Evolutionary conservation across 2,888 invertebrate genomes (phyloP).

Genomic region (Ariolimax columbianus): DNA sequence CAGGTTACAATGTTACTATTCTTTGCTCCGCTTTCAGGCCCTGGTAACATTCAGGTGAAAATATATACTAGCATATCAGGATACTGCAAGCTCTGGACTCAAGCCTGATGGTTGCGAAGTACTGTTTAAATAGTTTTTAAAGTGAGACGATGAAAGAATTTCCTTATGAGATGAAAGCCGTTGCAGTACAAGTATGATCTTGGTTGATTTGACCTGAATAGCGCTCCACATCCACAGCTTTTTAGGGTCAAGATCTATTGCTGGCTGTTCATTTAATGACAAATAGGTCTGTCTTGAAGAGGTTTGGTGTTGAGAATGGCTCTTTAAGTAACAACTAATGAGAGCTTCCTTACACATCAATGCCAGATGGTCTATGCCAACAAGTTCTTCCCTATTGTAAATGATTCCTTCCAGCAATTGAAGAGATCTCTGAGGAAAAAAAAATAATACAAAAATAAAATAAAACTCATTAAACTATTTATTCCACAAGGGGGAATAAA

Average conservation of each 20-base stretch:
- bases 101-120: background rate
- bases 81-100: slow-evolving; percentile 2
- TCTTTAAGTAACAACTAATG: slow-evolving; percentile 30
- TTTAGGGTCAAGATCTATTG: background rate
- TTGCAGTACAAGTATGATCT: slow-evolving; percentile 39
- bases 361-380: slow-evolving; percentile 34
- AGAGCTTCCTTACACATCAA: slow-evolving; percentile 40
- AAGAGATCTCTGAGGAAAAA: slow-evolving; percentile 46
- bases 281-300: background rate
- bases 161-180: slow-evolving; percentile 45
- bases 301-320: background rate
- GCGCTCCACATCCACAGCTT: background rate
- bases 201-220: slow-evolving; percentile 41
- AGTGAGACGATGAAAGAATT: slow-evolving; percentile 24
- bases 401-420: slow-evolving; percentile 47
- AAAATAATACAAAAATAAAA: background rate
- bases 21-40: no score
- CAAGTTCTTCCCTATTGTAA: slow-evolving; percentile 43
- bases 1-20: no score
- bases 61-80: background rate
- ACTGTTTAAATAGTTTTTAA: background rate
- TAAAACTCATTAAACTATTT: no score
- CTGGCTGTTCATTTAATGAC: background rate
- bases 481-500: no score
- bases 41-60: background rate